Conservation (phyloP, 2,113 vertebrate species). For the Kryptolebias marmoratus region DNA sequence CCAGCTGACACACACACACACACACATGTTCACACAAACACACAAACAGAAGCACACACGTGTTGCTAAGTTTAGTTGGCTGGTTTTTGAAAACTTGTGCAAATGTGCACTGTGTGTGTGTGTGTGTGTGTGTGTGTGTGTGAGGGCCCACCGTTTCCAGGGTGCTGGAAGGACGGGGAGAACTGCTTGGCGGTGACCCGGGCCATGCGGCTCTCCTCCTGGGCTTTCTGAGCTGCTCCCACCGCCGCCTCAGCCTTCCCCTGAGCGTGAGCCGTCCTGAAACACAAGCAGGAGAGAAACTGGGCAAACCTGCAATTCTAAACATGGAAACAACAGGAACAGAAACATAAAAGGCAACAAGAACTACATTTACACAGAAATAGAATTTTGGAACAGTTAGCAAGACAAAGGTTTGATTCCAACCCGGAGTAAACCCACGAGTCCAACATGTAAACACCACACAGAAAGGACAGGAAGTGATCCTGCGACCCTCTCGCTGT, state of each 20-base stretch:
- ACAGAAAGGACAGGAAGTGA: no score
- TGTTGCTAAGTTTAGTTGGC: not conserved
- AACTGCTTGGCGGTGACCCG: slow-evolving; percentile 98
- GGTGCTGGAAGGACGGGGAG: slow-evolving; percentile 96
- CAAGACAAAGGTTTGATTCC: not conserved
- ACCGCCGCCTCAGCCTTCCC: slow-evolving; percentile 92
- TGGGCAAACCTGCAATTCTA: not conserved
- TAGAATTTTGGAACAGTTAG: slow-evolving; percentile 30
- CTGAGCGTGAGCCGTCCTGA: slow-evolving; percentile 94
- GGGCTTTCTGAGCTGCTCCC: slow-evolving; percentile 90
- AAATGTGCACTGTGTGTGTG: not conserved
- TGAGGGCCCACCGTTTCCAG: slow-evolving; percentile 90
- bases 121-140: slow-evolving; percentile 23
- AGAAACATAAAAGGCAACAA: not conserved
- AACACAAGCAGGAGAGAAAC: slow-evolving; percentile 21
- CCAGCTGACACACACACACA: slow-evolving; percentile 16
- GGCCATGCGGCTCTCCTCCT: slow-evolving; percentile 94
- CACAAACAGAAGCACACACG: not conserved
- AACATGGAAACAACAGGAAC: not conserved
- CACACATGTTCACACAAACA: not conserved
- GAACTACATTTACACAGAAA: not conserved
- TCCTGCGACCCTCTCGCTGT: no score
- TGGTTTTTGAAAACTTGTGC: not conserved
- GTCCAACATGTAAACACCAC: no score
- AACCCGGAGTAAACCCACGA: no score